Conservation (phyloP, 2,113 vertebrate genomes). For the Leptosomus discolor region DNA sequence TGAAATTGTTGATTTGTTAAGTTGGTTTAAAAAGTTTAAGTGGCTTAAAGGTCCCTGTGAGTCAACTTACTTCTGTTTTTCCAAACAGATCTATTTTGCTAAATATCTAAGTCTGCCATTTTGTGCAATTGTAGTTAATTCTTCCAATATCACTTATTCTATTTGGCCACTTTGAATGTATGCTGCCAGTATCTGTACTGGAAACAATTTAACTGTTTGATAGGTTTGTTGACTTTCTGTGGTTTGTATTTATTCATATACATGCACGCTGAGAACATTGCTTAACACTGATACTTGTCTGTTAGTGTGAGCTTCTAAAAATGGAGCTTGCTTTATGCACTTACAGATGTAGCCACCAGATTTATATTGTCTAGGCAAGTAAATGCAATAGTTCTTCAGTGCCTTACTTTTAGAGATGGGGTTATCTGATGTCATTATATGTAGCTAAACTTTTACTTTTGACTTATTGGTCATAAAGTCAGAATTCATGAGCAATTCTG, state of each 20-base stretch:
- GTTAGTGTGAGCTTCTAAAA: background rate
- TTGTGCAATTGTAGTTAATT: background rate
- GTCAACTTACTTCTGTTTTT: background rate
- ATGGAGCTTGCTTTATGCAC: background rate
- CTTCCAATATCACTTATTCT: background rate
- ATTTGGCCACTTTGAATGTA: background rate
- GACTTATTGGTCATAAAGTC: background rate
- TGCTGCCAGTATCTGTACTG: background rate
- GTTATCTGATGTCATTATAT: background rate
- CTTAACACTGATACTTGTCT: background rate
- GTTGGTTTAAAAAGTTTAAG: background rate
- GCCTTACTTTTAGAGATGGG: background rate
- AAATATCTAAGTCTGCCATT: background rate
- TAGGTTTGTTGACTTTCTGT: background rate
- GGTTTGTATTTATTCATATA: background rate
- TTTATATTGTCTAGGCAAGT: background rate
- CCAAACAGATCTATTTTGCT: background rate
- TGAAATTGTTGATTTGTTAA: background rate
- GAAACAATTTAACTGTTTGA: background rate
- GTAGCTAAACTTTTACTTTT: background rate
- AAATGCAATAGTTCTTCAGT: background rate
- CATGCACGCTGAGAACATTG: background rate
- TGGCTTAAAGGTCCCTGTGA: background rate
- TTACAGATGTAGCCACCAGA: background rate
- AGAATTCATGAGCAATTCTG: background rate